These are phyloP conservation scores for Cervus canadensis DNA, from an alignment of 2,113 vertebrate species.

Conservation along the genomic window DNA sequence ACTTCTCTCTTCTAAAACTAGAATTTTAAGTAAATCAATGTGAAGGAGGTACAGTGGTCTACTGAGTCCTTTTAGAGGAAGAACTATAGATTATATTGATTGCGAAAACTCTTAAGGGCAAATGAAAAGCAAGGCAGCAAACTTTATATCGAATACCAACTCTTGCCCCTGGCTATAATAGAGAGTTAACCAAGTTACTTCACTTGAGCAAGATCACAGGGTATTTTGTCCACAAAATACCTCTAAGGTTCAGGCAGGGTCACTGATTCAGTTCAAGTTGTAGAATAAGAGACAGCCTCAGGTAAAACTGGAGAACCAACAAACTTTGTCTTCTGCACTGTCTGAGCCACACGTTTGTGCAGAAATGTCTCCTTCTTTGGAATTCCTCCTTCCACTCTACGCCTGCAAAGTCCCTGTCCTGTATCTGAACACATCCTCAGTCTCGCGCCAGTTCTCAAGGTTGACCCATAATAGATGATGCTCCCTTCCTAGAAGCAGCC, in stretches of 20 bases:
- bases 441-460: background rate
- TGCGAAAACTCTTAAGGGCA: constrained; percentile 19
- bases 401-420: background rate
- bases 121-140: constrained; percentile 47
- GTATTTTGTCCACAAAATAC: background rate
- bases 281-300: background rate
- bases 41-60: background rate
- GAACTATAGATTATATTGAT: background rate
- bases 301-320: background rate
- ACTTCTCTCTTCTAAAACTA: background rate
- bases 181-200: background rate
- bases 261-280: background rate
- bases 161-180: background rate
- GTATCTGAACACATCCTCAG: background rate
- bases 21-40: constrained; percentile 32
- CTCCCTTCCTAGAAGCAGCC: background rate
- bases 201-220: background rate
- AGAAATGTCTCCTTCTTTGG: background rate
- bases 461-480: background rate
- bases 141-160: background rate
- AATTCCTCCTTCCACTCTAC: background rate
- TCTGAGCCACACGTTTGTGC: background rate
- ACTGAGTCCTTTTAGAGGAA: background rate
- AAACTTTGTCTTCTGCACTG: background rate
- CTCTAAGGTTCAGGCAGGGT: background rate